These are phyloP conservation scores for Reticulitermes speratus DNA, from an alignment of 1,140 invertebrate genomes.

Conservation along the genomic window DNA sequence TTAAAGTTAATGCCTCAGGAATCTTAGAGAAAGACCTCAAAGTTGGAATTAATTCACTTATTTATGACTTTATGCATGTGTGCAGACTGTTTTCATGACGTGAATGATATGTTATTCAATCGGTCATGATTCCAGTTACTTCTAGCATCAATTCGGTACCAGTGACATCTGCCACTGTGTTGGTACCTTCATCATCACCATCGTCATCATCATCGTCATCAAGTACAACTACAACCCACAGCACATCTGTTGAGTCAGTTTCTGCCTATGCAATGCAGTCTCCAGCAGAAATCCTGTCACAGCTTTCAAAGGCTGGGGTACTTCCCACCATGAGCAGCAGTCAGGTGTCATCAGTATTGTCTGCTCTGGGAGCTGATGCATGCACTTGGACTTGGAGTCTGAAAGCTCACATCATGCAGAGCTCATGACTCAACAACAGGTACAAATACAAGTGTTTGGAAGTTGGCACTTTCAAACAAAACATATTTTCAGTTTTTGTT, in stretches of 20 bases:
- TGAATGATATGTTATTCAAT: background rate
- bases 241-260: background rate
- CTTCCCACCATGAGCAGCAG: constrained; percentile 34
- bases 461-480: no score
- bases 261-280: constrained; percentile 24
- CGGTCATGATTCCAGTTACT: background rate
- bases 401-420: constrained; percentile 28
- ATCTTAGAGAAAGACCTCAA: no score
- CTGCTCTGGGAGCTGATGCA: constrained; percentile 25
- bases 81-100: no score
- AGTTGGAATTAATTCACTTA: no score
- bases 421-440: constrained; percentile 14
- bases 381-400: constrained; percentile 26
- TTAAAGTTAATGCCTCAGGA: no score
- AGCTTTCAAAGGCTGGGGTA: constrained; percentile 26
- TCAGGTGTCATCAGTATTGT: constrained; percentile 34
- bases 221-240: background rate
- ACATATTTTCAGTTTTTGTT: no score
- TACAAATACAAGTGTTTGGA: background rate
- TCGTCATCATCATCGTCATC: background rate
- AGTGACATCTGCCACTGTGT: background rate
- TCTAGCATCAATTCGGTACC: background rate
- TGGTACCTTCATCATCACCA: background rate
- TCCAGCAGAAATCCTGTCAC: constrained; percentile 30
- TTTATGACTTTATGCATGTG: no score